phyloP scores from a whole-genome alignment of 2,888 invertebrate genomes.

The Sminthurinus aureus region DNA sequence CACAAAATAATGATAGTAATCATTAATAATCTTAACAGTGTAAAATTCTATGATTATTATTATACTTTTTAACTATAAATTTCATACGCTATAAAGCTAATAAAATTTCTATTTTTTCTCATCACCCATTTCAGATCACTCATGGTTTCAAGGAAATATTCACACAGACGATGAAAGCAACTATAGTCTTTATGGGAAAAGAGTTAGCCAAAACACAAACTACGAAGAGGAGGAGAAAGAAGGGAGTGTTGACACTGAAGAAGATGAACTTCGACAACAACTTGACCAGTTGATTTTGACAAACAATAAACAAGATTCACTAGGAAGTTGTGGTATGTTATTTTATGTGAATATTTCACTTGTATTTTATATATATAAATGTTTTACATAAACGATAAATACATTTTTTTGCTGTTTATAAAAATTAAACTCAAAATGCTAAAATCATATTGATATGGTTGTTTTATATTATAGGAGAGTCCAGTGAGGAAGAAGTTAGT shows the following conservation, averaged over 20 bases:
- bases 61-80: too few species aligned
- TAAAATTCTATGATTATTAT: background rate
- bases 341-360: too few species aligned
- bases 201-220: conserved; percentile 1
- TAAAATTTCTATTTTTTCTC: background rate
- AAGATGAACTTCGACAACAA: conserved; percentile 16
- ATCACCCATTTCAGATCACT: conserved; percentile 49
- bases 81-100: background rate
- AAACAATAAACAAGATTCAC: background rate
- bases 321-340: conserved; percentile 9
- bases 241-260: background rate
- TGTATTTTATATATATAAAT: too few species aligned
- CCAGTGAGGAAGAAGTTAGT: conserved; percentile 42
- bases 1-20: background rate
- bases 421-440: too few species aligned
- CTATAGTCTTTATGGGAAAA: conserved; percentile 59
- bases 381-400: too few species aligned
- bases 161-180: conserved; percentile 59
- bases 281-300: conserved; percentile 8
- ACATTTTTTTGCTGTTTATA: too few species aligned
- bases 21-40: background rate
- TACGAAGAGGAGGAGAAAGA: conserved; percentile 13
- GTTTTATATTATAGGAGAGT: conserved; percentile 1
- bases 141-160: conserved; percentile 61
- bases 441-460: background rate